phyloP scores from a whole-genome alignment of 2,113 vertebrate species.

The Paralichthys olivaceus region DNA sequence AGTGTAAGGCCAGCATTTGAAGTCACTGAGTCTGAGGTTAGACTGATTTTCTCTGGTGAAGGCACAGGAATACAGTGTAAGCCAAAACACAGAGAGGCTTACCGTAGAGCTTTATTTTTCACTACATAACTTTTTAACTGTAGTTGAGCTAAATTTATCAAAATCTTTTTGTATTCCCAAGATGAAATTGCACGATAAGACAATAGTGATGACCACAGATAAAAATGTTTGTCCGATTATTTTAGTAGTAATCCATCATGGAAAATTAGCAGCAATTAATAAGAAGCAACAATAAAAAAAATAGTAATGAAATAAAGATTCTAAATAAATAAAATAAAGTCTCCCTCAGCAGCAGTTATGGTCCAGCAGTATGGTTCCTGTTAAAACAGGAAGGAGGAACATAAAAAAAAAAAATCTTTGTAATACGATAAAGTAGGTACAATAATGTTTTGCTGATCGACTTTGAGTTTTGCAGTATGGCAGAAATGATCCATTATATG shows the following conservation, averaged over 20 bases:
- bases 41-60: slow-evolving; percentile 54
- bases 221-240: background rate
- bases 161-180: background rate
- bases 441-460: no score
- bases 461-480: background rate
- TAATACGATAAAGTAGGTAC: no score
- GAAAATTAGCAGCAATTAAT: no score
- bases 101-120: background rate
- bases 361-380: background rate
- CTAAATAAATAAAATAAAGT: no score
- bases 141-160: background rate
- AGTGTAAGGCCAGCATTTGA: slow-evolving; percentile 77
- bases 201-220: background rate
- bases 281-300: no score
- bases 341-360: background rate
- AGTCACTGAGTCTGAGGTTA: slow-evolving; percentile 62
- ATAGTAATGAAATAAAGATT: no score
- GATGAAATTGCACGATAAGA: background rate
- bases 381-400: no score
- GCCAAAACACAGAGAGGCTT: slow-evolving; percentile 10
- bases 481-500: no score
- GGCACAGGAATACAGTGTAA: slow-evolving; percentile 29
- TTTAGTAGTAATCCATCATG: no score
- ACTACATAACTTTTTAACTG: background rate
- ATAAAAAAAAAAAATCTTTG: no score